A percentile compares a stretch with the other conserved stretches of the same genome.
Evolutionary conservation across 2,113 vertebrate species (phyloP).

Genomic region (Isichthys henryi): DNA sequence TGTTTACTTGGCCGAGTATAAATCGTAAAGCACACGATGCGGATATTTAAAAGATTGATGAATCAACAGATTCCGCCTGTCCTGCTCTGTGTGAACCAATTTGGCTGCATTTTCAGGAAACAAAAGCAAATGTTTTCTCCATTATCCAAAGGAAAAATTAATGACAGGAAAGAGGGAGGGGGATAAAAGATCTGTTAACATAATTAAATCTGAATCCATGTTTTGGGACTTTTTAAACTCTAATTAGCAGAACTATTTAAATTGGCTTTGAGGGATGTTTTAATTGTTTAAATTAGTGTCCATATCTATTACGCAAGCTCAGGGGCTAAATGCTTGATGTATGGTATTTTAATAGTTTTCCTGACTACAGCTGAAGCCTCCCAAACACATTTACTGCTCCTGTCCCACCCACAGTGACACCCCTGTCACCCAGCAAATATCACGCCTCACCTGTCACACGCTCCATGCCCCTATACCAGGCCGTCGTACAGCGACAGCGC

Average conservation of each 20-base stretch:
- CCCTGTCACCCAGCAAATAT: not conserved
- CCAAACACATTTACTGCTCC: not conserved
- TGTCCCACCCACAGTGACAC: not conserved
- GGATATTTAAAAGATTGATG: not conserved
- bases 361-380: not conserved
- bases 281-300: not conserved
- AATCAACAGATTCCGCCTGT: not conserved
- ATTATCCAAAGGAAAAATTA: conserved; percentile 1
- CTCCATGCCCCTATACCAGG: conserved; percentile 74
- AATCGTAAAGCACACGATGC: not conserved
- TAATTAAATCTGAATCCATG: conserved; percentile 3
- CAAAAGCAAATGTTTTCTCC: not conserved
- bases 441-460: conserved; percentile 52
- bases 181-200: not conserved
- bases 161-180: not conserved
- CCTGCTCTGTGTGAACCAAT: not conserved
- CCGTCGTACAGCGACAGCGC: conserved; percentile 94
- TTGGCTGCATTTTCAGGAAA: not conserved
- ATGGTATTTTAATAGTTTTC: not conserved
- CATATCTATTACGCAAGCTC: not conserved
- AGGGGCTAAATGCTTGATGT: not conserved
- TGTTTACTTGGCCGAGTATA: not conserved
- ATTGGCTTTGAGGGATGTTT: not conserved
- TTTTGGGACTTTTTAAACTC: not conserved
- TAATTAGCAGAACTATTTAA: not conserved